Conservation (phyloP, 1,140 invertebrate genomes). For the Campoletis sonorensis region DNA sequence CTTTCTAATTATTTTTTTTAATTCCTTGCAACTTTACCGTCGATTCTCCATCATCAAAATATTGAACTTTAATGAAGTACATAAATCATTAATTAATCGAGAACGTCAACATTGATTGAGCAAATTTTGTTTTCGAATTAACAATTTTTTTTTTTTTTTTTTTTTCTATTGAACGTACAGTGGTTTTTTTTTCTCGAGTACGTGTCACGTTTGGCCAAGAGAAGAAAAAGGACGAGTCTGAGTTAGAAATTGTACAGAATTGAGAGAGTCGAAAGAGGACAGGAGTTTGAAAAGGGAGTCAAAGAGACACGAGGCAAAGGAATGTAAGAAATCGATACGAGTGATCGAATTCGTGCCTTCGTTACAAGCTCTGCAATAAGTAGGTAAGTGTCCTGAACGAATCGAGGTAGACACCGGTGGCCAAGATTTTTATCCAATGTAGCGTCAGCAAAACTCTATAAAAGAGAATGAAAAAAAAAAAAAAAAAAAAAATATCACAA, state of each 20-base stretch:
- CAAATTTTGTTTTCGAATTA: no score
- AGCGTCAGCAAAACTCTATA: not conserved
- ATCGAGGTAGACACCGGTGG: not conserved
- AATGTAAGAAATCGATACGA: not conserved
- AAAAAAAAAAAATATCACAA: not conserved
- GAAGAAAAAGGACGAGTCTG: not conserved
- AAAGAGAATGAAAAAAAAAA: not conserved
- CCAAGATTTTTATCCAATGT: not conserved
- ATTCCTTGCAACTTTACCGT: no score
- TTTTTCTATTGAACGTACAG: not conserved
- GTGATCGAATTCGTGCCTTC: not conserved
- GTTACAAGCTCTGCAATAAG: not conserved
- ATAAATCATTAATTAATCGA: no score
- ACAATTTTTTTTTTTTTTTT: not conserved
- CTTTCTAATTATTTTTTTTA: no score
- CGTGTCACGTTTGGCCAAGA: not conserved
- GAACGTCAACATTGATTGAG: no score
- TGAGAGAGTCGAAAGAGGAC: not conserved
- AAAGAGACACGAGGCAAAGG: not conserved
- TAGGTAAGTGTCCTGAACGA: slow-evolving; percentile 2
- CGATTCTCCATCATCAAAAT: no score
- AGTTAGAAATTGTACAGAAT: not conserved
- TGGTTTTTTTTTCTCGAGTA: not conserved
- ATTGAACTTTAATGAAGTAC: no score
- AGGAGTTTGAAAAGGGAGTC: not conserved